These are phyloP conservation scores for Drosophila dunni DNA, from an alignment of 1,140 invertebrate genomes.

Conservation along the genomic window DNA sequence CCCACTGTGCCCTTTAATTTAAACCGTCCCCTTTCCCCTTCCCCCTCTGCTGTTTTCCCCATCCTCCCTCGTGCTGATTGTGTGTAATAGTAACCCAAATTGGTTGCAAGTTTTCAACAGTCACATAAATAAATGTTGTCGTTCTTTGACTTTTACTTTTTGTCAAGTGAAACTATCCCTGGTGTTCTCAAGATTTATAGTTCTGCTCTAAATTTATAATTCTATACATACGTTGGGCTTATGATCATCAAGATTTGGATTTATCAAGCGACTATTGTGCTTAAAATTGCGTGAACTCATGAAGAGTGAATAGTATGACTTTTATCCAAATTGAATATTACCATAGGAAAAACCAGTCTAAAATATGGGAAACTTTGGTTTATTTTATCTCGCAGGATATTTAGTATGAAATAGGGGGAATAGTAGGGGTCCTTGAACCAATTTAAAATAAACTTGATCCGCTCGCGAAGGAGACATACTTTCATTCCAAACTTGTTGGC, in stretches of 20 bases:
- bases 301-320: no score
- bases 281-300: no score
- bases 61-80: not conserved
- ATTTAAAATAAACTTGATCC: no score
- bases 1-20: slow-evolving; percentile 33
- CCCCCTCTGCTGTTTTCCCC: not conserved
- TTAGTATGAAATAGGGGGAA: no score
- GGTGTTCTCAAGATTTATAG: not conserved
- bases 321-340: no score
- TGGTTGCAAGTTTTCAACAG: slow-evolving; percentile 19
- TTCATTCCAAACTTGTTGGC: no score
- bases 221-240: not conserved
- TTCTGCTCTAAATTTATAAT: not conserved
- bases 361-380: no score
- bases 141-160: slow-evolving; percentile 27
- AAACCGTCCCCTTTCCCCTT: not conserved
- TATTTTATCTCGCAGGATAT: no score
- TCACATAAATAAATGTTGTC: slow-evolving; percentile 27
- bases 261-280: no score
- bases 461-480: no score
- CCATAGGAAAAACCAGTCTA: no score
- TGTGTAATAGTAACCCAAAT: slow-evolving; percentile 43
- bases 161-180: not conserved
- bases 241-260: not conserved
- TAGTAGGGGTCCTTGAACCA: no score